Percentiles rank a stretch among this genome's conserved stretches.
Conservation (phyloP, 2,888 invertebrate species). For the Nomada fucata region DNA sequence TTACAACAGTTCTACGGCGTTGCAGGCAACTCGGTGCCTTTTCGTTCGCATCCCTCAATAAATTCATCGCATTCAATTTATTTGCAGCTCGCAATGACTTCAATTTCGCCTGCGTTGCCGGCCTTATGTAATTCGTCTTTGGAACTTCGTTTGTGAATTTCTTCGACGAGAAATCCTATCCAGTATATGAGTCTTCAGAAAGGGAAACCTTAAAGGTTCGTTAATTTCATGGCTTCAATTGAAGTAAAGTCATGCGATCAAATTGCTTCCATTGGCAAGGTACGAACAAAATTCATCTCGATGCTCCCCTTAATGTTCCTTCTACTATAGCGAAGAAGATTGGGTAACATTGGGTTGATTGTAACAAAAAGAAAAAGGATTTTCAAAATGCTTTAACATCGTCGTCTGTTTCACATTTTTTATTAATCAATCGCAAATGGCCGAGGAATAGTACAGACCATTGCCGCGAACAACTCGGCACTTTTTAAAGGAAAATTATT, state of each 20-base stretch:
- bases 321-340: too few relatives aligned
- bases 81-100: constrained; percentile 41
- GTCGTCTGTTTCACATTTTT: too few relatives aligned
- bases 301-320: too few relatives aligned
- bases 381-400: too few relatives aligned
- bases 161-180: constrained; percentile 43
- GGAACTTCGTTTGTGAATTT: constrained; percentile 48
- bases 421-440: too few relatives aligned
- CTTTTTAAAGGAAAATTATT: too few relatives aligned
- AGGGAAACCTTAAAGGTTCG: constrained; percentile 32
- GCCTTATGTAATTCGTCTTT: constrained; percentile 55
- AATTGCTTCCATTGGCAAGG: neutral
- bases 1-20: neutral
- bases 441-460: too few relatives aligned
- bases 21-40: constrained; percentile 43
- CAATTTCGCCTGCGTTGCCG: constrained; percentile 53
- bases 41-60: constrained; percentile 44
- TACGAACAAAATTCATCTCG: too few relatives aligned
- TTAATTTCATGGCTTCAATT: constrained; percentile 6
- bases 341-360: too few relatives aligned
- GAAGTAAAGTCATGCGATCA: neutral
- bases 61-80: constrained; percentile 48
- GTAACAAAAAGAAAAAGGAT: too few relatives aligned
- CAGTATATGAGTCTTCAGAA: constrained; percentile 46
- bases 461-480: too few relatives aligned